Base-by-base conservation (phyloP, 2,888 invertebrate genomes). In the Pyrochroa serraticornis region DNA sequence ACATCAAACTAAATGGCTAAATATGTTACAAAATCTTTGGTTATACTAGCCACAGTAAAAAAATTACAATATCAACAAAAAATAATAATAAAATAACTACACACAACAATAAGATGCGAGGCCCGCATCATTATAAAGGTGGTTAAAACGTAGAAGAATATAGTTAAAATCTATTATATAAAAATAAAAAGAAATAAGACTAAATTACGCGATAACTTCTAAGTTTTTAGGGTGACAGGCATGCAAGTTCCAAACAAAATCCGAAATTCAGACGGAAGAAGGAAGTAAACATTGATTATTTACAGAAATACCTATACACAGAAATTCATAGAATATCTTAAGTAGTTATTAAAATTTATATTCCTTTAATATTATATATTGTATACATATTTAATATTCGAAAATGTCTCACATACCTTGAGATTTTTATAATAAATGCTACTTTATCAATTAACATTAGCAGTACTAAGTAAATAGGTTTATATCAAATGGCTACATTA, bases 401-500 rank as follows among this genome's bases (percentile, higher is more conserved):
- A 70, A 74, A 71, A 70, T 70, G 67, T 75, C 71, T 76, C 75
- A 74, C 75, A 76, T 74, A 75, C 74, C 72, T 75, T 75, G 74
- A 72, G 74, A 75, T 71, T 74, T 56, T 38, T 39, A 73, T 75
- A 76, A 77, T 79, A 79, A 79, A 78, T 78, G 79, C 78, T 79
- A 78, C 73, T 71, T 71, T 71, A 69, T 70, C 70, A 72, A 72
- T 71, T 75, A 75, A 78, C 75, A 74, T 74, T 75, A 75, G 76
- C 73, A 73, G 72, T 75, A 74, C 73, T 76, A 74, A 72, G 70
- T 75, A 75, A 73, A 74, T 75, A 71, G 61, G 65, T 72, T 75
- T 76, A 78, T 79, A 79, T 79, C 77, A 79, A 79, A 79, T 76
- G 77, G 75, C 78, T 79, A 79, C 75, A 67, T 79, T 79, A 79